A percentile compares a stretch with the other conserved stretches of the same genome.
These are phyloP conservation scores for Actinia tenebrosa DNA, from an alignment of 64 coral and sea anemone species.

Conservation along the genomic window DNA sequence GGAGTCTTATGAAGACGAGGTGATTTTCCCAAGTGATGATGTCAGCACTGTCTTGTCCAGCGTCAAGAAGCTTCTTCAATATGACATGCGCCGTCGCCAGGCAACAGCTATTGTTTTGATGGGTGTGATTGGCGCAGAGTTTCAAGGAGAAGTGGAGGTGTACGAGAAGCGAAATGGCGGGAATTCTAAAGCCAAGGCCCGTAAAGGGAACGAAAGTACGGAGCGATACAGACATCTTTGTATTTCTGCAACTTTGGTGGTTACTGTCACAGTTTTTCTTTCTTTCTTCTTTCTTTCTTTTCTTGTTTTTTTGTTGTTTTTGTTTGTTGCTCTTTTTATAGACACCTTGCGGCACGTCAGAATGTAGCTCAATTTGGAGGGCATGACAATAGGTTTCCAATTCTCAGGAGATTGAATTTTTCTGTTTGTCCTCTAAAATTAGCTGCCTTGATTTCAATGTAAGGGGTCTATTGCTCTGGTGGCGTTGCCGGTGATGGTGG, in stretches of 20 bases:
- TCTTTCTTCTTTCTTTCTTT: no score
- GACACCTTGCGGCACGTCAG: no score
- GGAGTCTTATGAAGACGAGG: conserved; percentile 71
- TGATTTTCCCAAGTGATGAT: conserved; percentile 79
- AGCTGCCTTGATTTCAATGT: no score
- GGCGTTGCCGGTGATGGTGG: background rate
- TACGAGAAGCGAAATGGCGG: conserved; percentile 38
- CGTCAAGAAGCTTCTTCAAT: conserved; percentile 96
- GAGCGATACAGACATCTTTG: background rate
- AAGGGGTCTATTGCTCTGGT: background rate
- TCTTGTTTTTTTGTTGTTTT: background rate
- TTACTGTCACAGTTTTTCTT: no score
- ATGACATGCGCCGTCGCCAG: conserved; percentile 93
- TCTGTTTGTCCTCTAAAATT: background rate
- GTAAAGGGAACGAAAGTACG: background rate
- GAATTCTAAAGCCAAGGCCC: background rate
- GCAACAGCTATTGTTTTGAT: conserved; percentile 95
- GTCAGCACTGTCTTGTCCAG: conserved; percentile 76
- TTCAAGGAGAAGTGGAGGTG: conserved; percentile 84
- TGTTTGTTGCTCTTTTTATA: background rate
- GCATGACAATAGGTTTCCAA: no score
- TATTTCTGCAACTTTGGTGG: no score
- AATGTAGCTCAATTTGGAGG: no score
- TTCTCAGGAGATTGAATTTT: no score
- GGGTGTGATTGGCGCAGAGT: conserved; percentile 96